Conservation (phyloP, 2,113 vertebrate species). For the Zapus hudsonius region DNA sequence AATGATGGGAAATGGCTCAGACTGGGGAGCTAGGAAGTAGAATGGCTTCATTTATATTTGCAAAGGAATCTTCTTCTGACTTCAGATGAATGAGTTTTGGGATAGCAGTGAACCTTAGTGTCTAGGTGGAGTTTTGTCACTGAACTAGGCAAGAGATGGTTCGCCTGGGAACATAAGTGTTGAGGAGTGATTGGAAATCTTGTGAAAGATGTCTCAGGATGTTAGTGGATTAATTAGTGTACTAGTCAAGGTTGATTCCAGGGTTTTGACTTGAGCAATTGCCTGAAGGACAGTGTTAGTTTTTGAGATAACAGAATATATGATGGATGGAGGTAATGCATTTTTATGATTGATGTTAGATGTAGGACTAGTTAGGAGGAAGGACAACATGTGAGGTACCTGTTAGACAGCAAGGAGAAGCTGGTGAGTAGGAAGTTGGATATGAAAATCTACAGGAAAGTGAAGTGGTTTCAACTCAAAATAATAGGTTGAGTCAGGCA, state of each 20-base stretch:
- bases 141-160: not conserved
- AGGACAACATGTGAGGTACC: not conserved
- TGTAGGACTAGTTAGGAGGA: not conserved
- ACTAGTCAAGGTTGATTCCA: not conserved
- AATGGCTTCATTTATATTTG: not conserved
- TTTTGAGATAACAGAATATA: not conserved
- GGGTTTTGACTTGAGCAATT: not conserved
- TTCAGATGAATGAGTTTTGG: not conserved
- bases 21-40: not conserved
- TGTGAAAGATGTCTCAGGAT: not conserved
- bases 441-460: not conserved
- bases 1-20: not conserved
- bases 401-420: not conserved
- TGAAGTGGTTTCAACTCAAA: not conserved
- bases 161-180: not conserved
- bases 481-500: too few relatives aligned
- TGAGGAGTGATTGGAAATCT: not conserved
- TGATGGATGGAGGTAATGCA: not conserved
- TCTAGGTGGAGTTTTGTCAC: not conserved
- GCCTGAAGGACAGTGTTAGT: not conserved
- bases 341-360: not conserved
- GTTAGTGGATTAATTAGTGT: not conserved
- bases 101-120: not conserved
- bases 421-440: not conserved
- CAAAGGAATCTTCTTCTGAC: not conserved